Conservation (phyloP, 1,140 invertebrate species). For the Ylistrum balloti region DNA sequence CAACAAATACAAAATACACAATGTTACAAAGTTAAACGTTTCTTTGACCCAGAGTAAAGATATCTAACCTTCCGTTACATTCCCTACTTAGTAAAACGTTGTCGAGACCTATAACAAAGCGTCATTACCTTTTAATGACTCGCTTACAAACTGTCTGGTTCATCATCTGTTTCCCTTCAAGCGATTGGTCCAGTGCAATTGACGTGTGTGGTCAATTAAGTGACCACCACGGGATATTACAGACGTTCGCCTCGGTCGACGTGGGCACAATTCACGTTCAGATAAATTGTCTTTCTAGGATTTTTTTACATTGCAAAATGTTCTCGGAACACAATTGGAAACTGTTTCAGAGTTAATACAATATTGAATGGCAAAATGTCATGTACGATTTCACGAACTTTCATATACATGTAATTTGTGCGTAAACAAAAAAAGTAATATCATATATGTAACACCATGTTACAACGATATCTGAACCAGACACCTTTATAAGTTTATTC, state of each 20-base stretch:
- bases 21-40: neutral
- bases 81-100: neutral
- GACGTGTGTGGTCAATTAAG: neutral
- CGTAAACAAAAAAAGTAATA: too few species aligned
- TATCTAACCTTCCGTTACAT: neutral
- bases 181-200: neutral
- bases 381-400: too few species aligned
- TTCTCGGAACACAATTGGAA: neutral
- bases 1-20: neutral
- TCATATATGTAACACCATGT: too few species aligned
- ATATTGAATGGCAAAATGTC: too few species aligned
- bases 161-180: slow-evolving; percentile 7
- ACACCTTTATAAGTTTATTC: too few species aligned
- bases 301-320: neutral
- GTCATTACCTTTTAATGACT: neutral
- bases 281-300: neutral
- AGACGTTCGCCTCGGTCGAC: neutral
- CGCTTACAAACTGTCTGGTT: neutral
- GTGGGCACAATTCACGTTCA: neutral
- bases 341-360: neutral
- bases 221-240: neutral
- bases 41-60: neutral
- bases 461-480: too few species aligned
- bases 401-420: too few species aligned
- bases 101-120: neutral